A percentile compares a stretch with the other conserved stretches of the same genome.
phyloP scores from a whole-genome alignment of 2,888 invertebrate genomes.

The Allacma fusca region DNA sequence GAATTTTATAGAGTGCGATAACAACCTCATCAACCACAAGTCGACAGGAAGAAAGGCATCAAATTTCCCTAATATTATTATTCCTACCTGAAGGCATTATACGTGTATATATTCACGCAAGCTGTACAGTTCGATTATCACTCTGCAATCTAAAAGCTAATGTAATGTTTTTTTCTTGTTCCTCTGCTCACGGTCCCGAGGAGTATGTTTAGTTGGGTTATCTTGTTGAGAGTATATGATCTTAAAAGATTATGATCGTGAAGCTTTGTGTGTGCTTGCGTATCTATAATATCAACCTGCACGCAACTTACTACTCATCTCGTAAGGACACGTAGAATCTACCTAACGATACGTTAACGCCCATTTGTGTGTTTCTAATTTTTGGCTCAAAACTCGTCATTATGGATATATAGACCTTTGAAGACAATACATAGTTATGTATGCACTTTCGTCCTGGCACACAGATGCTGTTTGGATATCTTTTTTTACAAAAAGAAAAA shows the following conservation, averaged over 20 bases:
- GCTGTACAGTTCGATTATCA: constrained; percentile 1
- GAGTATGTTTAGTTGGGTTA: neutral
- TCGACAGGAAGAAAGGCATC: constrained; percentile 31
- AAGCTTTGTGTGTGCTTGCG: neutral
- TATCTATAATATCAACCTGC: constrained; percentile 22
- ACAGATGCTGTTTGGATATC: too few relatives aligned
- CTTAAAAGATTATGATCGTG: constrained; percentile 18
- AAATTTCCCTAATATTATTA: constrained; percentile 24
- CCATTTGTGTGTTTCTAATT: constrained; percentile 16
- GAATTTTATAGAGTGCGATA: constrained; percentile 9
- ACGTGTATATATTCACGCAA: too few relatives aligned
- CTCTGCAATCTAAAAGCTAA: constrained; percentile 14
- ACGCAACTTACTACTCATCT: constrained; percentile 16
- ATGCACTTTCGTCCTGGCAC: too few relatives aligned
- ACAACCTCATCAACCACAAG: constrained; percentile 12
- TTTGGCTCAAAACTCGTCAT: neutral
- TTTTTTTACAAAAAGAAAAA: too few relatives aligned
- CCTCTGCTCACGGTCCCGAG: neutral
- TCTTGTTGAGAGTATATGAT: constrained; percentile 19
- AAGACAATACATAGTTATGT: too few relatives aligned
- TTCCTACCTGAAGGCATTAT: neutral
- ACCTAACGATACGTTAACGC: constrained; percentile 10
- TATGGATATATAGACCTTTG: too few relatives aligned
- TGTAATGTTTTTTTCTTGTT: constrained; percentile 7
- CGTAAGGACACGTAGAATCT: constrained; percentile 11